Evolutionary conservation across 2,797 vertebrate genomes (phyloP), one percentile per base, ranked within the genome.

Genomic region (Onychomys leucogaster): DNA sequence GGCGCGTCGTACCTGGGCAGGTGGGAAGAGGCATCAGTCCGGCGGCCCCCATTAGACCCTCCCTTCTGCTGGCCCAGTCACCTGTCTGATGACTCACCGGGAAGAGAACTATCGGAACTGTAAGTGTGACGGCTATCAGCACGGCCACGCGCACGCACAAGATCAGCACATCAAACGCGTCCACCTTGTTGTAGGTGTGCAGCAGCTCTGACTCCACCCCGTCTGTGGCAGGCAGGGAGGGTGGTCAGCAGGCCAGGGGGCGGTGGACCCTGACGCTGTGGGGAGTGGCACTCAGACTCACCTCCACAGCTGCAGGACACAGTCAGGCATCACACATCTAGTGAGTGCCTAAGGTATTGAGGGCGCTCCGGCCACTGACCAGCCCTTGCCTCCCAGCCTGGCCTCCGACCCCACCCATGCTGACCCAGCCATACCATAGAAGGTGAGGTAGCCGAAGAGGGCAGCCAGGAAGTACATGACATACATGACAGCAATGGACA

Each of bases 391-490:
- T 77, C 94, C 95, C 41, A 94, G 80, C 90, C 96, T 81, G 84
- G 85, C 93, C 59, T 63, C 78, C 9, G 41, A 61, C 89, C 82
- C 91, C 23, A 81, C 49, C 61, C 94, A 75, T 23, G 52, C 5
- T 5, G 16, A 83, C 12, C 88, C 49, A 82, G 96, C 83, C 99
- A 98, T 99, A 99, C 99, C 99, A 0, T 99, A 99, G 98, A 99
- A 99, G 0, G 99, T 99, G 98, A 99, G 99, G 99, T 99, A 99
- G 97, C 99, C 99, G 34, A 99, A 99, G 94, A 99, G 99, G 87
- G 99, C 99, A 0, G 99, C 99, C 98, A 99, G 98, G 98, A 99
- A 99, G 98, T 99, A 99, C 99, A 99, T 99, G 97, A 98, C 97
- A 96, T 99, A 99, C 99, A 99, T 99, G 98, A 99, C 99, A 0